Conservation (phyloP, 2,888 invertebrate species). For the Limnephilus auricula region DNA sequence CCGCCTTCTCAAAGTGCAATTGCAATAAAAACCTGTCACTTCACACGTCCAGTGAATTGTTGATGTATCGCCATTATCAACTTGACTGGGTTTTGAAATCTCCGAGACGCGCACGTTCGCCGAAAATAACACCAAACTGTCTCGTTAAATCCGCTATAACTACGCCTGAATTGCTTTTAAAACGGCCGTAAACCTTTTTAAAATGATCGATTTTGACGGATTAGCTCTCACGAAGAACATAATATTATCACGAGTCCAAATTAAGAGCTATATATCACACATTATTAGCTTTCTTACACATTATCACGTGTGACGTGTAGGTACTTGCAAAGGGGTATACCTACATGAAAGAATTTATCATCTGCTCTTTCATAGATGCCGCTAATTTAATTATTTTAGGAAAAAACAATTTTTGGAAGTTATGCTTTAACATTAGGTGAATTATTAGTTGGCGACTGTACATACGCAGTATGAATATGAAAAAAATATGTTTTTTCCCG, state of each 20-base stretch:
- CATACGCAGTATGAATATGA: too few species aligned
- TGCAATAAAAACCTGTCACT: not conserved
- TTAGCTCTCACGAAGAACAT: constrained; percentile 50
- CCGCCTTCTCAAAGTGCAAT: not conserved
- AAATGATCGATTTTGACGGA: constrained; percentile 34
- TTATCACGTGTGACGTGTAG: not conserved
- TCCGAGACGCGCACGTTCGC: constrained; percentile 37
- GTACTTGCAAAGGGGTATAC: too few species aligned
- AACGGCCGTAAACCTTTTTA: constrained; percentile 52
- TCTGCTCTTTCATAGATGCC: too few species aligned
- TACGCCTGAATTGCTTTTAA: constrained; percentile 44
- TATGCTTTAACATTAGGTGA: too few species aligned
- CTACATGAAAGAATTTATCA: too few species aligned
- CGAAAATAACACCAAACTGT: constrained; percentile 40
- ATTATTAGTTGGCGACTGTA: too few species aligned
- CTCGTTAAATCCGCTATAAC: constrained; percentile 40
- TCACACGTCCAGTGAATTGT: not conserved
- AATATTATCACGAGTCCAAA: constrained; percentile 31
- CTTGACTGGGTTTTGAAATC: constrained; percentile 6
- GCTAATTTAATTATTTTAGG: too few species aligned
- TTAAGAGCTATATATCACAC: constrained; percentile 41
- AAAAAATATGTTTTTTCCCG: too few species aligned
- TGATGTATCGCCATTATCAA: constrained; percentile 6
- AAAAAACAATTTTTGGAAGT: too few species aligned
- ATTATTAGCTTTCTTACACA: not conserved